phyloP scores from a whole-genome alignment of 2,113 vertebrate species.

The Nannobrachium achirus region DNA sequence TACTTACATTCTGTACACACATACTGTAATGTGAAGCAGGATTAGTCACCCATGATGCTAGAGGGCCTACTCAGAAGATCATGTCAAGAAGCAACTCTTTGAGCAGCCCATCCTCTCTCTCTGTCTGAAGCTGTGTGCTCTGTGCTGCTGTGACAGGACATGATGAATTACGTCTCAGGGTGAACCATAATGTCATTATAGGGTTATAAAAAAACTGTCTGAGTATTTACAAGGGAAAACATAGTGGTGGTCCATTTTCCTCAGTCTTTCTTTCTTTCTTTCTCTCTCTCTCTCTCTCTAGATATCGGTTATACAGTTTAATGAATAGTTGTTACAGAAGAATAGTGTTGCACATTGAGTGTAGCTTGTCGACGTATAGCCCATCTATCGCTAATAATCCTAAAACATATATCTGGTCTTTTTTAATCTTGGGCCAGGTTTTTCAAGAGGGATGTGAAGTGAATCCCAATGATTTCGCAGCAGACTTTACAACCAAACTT shows the following conservation, averaged over 20 bases:
- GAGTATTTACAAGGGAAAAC: slow-evolving; percentile 9
- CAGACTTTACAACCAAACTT: background rate
- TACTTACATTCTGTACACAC: no score
- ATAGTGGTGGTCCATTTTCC: background rate
- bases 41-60: no score
- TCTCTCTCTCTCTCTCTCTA: background rate
- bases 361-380: no score
- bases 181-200: slow-evolving; percentile 40
- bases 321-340: background rate
- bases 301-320: background rate
- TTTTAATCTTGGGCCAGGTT: no score
- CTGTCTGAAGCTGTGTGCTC: background rate
- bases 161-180: background rate
- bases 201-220: background rate
- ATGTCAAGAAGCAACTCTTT: no score
- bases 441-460: no score
- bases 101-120: background rate
- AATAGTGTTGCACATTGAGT: background rate
- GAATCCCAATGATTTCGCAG: no score
- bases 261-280: background rate
- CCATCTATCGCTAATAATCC: no score
- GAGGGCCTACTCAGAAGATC: no score
- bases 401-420: no score
- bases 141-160: background rate
- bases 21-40: no score